These are phyloP conservation scores for Crossaster papposus DNA, from an alignment of 53 echinoderm and acorn worm genomes.

Conservation along the genomic window DNA sequence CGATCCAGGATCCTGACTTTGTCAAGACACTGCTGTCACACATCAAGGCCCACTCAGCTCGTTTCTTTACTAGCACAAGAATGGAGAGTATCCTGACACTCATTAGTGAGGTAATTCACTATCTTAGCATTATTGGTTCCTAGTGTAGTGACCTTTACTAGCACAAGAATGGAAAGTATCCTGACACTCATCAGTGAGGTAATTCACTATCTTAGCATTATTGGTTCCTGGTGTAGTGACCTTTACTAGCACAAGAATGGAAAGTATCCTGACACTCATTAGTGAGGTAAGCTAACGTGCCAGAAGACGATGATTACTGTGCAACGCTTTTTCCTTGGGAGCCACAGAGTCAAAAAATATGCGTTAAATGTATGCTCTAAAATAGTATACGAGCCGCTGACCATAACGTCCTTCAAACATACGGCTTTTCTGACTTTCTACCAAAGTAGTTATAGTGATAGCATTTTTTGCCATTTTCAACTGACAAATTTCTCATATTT, in stretches of 20 bases:
- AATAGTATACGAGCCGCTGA: no score
- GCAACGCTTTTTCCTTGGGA: no score
- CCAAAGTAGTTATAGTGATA: no score
- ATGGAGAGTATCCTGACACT: conserved; percentile 84
- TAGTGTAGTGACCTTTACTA: conserved; percentile 44
- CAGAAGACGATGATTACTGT: no score
- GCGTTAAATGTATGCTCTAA: no score
- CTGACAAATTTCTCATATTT: not conserved
- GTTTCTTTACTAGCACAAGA: conserved; percentile 79
- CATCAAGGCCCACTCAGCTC: conserved; percentile 63
- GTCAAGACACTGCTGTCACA: conserved; percentile 79
- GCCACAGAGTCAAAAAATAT: no score
- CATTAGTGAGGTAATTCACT: conserved; percentile 74
- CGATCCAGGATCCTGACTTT: conserved; percentile 82
- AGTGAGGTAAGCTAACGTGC: conserved; percentile 95
- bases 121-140: not conserved
- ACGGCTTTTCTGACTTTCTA: no score
- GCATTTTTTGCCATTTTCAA: not conserved
- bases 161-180: conserved; percentile 78
- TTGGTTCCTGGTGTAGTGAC: not conserved
- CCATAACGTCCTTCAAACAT: no score
- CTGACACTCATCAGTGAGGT: conserved; percentile 92
- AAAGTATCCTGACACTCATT: conserved; percentile 79
- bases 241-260: conserved; percentile 77
- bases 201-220: not conserved